Evolutionary conservation across 2,888 invertebrate species (phyloP).

Genomic region (Eupithecia inturbata): DNA sequence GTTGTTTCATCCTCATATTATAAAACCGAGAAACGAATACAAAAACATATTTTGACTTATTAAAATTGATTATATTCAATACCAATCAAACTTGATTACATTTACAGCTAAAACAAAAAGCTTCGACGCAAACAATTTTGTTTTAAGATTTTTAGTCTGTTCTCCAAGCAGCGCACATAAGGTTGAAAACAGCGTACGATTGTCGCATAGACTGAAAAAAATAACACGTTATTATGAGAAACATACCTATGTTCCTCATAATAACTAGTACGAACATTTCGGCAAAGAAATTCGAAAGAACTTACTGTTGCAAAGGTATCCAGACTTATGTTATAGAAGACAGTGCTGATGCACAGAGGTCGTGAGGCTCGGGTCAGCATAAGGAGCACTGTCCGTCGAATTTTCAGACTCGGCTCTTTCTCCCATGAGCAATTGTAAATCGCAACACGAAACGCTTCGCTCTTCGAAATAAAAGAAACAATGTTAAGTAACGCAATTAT

Average conservation of each 20-base stretch:
- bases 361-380: not conserved
- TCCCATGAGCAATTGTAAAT: conserved; percentile 3
- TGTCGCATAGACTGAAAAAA: conserved; percentile 5
- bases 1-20: no score
- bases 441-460: not conserved
- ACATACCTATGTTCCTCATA: no score
- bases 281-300: no score
- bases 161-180: conserved; percentile 19
- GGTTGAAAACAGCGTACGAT: not conserved
- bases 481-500: not conserved
- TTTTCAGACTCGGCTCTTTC: not conserved
- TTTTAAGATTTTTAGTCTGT: no score
- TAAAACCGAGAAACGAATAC: no score
- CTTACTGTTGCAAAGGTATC: conserved; percentile 6
- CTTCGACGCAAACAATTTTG: no score
- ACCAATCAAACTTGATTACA: not conserved
- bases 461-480: conserved; percentile 1
- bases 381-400: not conserved
- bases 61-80: no score
- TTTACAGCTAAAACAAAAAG: no score
- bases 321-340: conserved; percentile 6
- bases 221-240: not conserved
- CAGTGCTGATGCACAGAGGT: not conserved
- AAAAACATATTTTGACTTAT: no score
- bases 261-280: no score